Conservation (phyloP, 2,113 vertebrate species). For the Eolophus roseicapilla region DNA sequence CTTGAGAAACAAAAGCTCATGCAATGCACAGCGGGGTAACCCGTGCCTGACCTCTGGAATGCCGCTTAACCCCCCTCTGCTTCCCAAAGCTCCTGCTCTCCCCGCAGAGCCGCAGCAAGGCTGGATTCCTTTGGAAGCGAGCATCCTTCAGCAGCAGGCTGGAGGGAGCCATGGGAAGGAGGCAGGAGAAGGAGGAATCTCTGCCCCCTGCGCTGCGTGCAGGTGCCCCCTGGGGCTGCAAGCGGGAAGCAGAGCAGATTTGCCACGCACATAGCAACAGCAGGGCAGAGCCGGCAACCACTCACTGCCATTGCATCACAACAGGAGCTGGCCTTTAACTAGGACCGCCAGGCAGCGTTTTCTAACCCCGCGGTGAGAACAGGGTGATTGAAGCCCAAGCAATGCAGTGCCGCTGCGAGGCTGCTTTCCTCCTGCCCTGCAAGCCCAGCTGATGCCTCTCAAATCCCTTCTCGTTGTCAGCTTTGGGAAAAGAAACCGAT, state of each 20-base stretch:
- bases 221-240: not conserved
- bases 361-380: not conserved
- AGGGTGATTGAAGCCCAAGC: not conserved
- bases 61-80: fast-evolving
- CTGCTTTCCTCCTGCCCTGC: not conserved
- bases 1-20: constrained; percentile 26
- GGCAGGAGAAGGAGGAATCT: not conserved
- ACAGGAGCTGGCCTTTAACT: not conserved
- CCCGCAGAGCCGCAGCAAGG: not conserved
- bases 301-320: constrained; percentile 23
- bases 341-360: not conserved
- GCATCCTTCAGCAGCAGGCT: not conserved
- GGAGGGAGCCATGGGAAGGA: not conserved
- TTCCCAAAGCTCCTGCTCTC: not conserved
- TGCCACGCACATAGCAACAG: not conserved
- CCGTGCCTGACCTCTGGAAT: not conserved
- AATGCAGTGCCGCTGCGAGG: not conserved
- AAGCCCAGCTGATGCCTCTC: not conserved
- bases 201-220: not conserved
- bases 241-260: not conserved
- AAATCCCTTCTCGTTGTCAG: not conserved
- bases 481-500: not conserved
- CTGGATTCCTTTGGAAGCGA: not conserved
- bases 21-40: not conserved
- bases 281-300: not conserved